Conservation (phyloP, 1,140 invertebrate species). For the Drosophila simulans region DNA sequence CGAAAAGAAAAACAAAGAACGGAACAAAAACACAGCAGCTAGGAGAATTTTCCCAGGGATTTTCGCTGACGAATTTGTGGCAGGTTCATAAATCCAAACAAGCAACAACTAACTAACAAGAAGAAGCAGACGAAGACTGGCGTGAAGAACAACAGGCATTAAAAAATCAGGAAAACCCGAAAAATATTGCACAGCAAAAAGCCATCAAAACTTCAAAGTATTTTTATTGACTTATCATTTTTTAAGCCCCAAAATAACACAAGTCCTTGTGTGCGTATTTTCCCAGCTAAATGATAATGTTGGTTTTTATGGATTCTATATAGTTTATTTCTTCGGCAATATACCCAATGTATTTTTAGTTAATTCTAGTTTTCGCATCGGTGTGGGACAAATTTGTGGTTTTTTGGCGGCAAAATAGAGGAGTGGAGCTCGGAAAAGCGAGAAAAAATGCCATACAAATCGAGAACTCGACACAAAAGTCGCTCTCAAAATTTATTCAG, state of each 20-base stretch:
- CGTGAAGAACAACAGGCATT: slow-evolving; percentile 34
- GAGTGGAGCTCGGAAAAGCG: slow-evolving; percentile 8
- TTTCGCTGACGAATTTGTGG: slow-evolving; percentile 62
- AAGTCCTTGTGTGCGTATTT: too few species aligned
- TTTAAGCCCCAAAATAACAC: not conserved
- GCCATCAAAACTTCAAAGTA: not conserved
- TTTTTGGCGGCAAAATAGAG: slow-evolving; percentile 48
- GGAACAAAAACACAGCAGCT: slow-evolving; percentile 16
- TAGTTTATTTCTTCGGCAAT: not conserved
- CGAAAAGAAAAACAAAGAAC: slow-evolving; percentile 10
- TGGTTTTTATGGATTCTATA: too few species aligned
- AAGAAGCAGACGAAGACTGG: slow-evolving; percentile 8
- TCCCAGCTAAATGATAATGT: too few species aligned
- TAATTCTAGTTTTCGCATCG: not conserved
- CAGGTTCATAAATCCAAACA: slow-evolving; percentile 58
- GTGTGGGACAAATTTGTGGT: not conserved
- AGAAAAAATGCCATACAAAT: slow-evolving; percentile 58
- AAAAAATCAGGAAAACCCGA: slow-evolving; percentile 27
- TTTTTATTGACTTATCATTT: not conserved
- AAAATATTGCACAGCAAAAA: not conserved
- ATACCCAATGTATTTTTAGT: not conserved
- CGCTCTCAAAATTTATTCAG: slow-evolving; percentile 73
- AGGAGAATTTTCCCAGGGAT: slow-evolving; percentile 8
- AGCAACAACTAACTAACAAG: slow-evolving; percentile 43
- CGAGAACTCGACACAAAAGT: slow-evolving; percentile 57